A percentile compares a stretch with the other conserved stretches of the same genome.
Conservation (phyloP, 1,140 invertebrate genomes). For the Pachypeltis micranthus region DNA sequence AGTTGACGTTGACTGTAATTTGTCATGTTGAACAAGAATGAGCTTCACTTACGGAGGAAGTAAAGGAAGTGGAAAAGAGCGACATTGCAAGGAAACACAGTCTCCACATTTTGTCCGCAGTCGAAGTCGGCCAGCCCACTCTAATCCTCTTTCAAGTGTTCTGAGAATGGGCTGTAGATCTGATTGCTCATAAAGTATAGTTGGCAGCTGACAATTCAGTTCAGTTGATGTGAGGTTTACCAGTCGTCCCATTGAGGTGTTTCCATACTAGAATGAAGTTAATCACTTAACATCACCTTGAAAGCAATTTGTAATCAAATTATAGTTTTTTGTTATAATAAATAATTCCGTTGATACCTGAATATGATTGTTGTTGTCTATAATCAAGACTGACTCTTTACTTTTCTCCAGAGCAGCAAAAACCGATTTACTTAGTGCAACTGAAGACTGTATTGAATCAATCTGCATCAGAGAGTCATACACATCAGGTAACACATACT, state of each 20-base stretch:
- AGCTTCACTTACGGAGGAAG: slow-evolving; percentile 44
- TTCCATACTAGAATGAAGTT: slow-evolving; percentile 67
- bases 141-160: slow-evolving; percentile 59
- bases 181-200: slow-evolving; percentile 35
- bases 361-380: slow-evolving; percentile 67
- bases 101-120: slow-evolving; percentile 69
- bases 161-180: slow-evolving; percentile 42
- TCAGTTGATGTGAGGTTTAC: slow-evolving; percentile 63
- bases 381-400: slow-evolving; percentile 74
- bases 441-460: not conserved
- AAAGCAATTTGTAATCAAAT: too few relatives aligned
- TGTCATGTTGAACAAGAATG: too few relatives aligned
- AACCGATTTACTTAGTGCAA: slow-evolving; percentile 2
- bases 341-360: slow-evolving; percentile 46
- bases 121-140: slow-evolving; percentile 77
- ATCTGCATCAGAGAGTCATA: not conserved
- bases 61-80: slow-evolving; percentile 54
- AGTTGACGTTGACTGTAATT: too few relatives aligned
- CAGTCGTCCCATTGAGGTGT: slow-evolving; percentile 61
- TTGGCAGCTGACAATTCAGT: slow-evolving; percentile 58
- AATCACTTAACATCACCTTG: too few relatives aligned
- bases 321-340: slow-evolving; percentile 14
- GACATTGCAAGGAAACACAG: slow-evolving; percentile 62
- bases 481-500: not conserved
- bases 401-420: slow-evolving; percentile 61